Percentiles rank a stretch among this genome's conserved stretches.
These are phyloP conservation scores for Drosophila leonis DNA, from an alignment of 2,888 invertebrate genomes.

Conservation along the genomic window DNA sequence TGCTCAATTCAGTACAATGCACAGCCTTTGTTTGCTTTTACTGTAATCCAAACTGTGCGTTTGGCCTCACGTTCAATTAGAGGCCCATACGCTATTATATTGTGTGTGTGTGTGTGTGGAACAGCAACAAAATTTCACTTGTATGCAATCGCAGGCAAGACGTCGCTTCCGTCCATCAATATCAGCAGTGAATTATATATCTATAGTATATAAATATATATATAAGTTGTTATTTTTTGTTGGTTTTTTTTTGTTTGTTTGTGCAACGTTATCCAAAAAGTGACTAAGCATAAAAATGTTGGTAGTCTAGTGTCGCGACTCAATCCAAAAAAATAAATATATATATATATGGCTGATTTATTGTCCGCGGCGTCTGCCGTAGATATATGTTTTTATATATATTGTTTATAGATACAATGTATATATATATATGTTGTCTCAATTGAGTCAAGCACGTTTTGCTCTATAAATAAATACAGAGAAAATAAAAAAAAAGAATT, in stretches of 20 bases:
- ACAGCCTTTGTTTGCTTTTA: conserved; percentile 38
- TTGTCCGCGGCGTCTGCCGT: conserved; percentile 5
- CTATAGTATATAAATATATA: not conserved
- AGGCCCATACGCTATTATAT: conserved; percentile 20
- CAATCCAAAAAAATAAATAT: conserved; percentile 6
- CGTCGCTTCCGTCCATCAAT: conserved; percentile 9
- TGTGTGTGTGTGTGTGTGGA: conserved; percentile 9
- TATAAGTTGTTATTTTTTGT: conserved; percentile 2
- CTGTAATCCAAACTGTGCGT: conserved; percentile 45
- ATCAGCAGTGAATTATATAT: conserved; percentile 25
- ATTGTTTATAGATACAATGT: conserved; percentile 5
- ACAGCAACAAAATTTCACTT: conserved; percentile 20
- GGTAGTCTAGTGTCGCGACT: conserved; percentile 15
- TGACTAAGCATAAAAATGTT: conserved; percentile 33
- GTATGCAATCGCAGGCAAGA: conserved; percentile 1
- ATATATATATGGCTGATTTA: conserved; percentile 22
- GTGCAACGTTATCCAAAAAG: conserved; percentile 29
- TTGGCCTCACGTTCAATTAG: conserved; percentile 63
- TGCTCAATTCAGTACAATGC: conserved; percentile 29
- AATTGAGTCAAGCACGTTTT: conserved; percentile 33
- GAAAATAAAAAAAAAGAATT: too few species aligned
- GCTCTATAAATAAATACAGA: conserved; percentile 13
- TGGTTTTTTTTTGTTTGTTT: conserved; percentile 18
- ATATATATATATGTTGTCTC: conserved; percentile 5
- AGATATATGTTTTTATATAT: conserved; percentile 15